Evolutionary conservation across 2,888 invertebrate species (phyloP).

Genomic region (Plebejus melissa): DNA sequence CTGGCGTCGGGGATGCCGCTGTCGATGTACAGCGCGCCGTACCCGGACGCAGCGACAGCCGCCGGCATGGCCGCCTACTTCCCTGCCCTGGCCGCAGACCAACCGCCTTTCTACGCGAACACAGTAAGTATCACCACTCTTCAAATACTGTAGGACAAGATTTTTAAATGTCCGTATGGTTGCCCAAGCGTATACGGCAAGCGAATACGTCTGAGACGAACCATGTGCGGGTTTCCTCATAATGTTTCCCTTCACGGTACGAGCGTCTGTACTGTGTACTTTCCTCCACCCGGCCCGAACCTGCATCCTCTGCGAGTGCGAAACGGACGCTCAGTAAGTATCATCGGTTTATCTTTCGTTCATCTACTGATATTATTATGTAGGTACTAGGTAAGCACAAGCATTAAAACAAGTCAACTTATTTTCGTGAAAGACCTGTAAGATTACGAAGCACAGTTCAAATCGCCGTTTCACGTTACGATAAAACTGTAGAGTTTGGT

Average conservation of each 20-base stretch:
- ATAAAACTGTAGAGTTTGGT: background rate
- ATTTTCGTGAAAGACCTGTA: background rate
- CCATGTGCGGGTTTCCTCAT: no score
- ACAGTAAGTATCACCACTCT: slow-evolving; percentile 81
- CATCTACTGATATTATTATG: background rate
- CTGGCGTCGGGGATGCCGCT: slow-evolving; percentile 86
- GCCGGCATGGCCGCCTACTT: slow-evolving; percentile 92
- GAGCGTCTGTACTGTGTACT: no score
- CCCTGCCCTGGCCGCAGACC: slow-evolving; percentile 90
- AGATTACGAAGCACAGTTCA: background rate
- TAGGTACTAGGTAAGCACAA: background rate
- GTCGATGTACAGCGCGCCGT: slow-evolving; percentile 89
- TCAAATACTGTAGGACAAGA: no score
- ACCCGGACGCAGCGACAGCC: slow-evolving; percentile 84
- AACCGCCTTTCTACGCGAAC: slow-evolving; percentile 90
- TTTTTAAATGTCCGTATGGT: no score
- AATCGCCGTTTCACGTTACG: background rate
- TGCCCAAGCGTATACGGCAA: no score
- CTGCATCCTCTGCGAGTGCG: no score
- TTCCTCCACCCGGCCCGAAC: no score
- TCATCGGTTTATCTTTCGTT: background rate
- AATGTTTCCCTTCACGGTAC: no score
- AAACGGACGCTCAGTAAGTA: no score
- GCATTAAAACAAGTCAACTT: background rate
- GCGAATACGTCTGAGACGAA: no score